Percentiles rank a stretch among this genome's conserved stretches.
Evolutionary conservation across 2,797 vertebrate genomes (phyloP).

Genomic region (Chaunax sp.): DNA sequence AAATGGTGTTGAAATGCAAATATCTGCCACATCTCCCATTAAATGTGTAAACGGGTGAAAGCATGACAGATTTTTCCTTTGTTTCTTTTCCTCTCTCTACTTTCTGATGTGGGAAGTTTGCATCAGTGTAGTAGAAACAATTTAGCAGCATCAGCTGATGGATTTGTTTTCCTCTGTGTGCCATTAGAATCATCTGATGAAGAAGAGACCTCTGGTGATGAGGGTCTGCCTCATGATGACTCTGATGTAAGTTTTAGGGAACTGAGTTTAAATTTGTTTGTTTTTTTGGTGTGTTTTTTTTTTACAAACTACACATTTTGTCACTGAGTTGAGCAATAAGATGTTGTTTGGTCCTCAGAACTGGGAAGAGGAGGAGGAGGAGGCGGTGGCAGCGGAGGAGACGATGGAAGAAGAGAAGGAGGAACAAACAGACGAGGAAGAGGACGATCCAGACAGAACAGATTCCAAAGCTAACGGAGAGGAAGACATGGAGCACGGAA

Average conservation of each 20-base stretch:
- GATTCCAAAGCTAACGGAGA: slow-evolving; percentile 95
- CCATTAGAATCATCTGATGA: slow-evolving; percentile 92
- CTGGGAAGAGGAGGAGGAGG: slow-evolving; percentile 93
- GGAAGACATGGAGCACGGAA: slow-evolving; percentile 93
- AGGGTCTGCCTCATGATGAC: slow-evolving; percentile 88
- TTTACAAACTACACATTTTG: background rate
- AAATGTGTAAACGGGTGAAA: slow-evolving; percentile 39
- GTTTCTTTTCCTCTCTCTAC: background rate
- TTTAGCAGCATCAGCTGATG: slow-evolving; percentile 13
- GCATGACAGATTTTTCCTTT: background rate
- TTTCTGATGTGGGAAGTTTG: background rate
- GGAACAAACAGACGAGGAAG: slow-evolving; percentile 67
- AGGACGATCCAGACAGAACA: slow-evolving; percentile 74
- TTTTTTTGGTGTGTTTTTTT: too few relatives aligned
- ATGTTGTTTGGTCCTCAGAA: slow-evolving; percentile 71
- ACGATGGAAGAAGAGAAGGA: slow-evolving; percentile 51
- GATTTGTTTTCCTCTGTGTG: slow-evolving; percentile 32
- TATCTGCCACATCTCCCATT: slow-evolving; percentile 32
- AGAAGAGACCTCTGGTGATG: slow-evolving; percentile 91
- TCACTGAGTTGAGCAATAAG: too few relatives aligned
- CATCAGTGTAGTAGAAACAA: background rate
- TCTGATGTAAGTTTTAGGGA: slow-evolving; percentile 90
- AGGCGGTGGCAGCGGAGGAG: slow-evolving; percentile 93
- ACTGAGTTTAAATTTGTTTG: background rate
- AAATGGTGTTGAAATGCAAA: slow-evolving; percentile 59